Conservation (phyloP, 2,797 vertebrate species). For the Hephaestus fuliginosus region DNA sequence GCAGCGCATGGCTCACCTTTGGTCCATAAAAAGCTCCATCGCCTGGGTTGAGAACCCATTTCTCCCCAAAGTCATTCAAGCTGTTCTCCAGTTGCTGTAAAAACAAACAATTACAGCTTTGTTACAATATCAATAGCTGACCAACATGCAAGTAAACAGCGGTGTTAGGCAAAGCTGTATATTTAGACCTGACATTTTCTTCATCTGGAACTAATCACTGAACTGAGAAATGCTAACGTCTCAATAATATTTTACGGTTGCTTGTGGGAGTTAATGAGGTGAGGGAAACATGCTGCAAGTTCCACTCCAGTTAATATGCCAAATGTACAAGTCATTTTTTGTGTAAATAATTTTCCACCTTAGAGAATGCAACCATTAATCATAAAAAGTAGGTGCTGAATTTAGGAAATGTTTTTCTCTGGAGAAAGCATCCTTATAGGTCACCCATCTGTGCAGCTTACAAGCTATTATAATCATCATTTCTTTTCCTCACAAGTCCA, state of each 20-base stretch:
- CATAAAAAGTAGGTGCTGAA: slow-evolving; percentile 20
- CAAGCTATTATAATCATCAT: background rate
- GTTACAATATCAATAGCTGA: slow-evolving; percentile 33
- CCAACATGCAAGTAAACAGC: slow-evolving; percentile 44
- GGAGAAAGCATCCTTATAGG: slow-evolving; percentile 3
- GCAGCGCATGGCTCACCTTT: slow-evolving; percentile 87
- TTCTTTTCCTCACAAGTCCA: background rate
- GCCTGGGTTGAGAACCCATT: slow-evolving; percentile 96
- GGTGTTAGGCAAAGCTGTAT: slow-evolving; percentile 38
- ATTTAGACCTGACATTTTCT: slow-evolving; percentile 55
- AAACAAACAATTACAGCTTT: slow-evolving; percentile 50
- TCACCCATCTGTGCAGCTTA: slow-evolving; percentile 13
- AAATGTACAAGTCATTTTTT: slow-evolving; percentile 40
- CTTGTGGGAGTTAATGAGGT: slow-evolving; percentile 69
- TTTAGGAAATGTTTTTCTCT: slow-evolving; percentile 29
- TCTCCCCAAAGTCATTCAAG: slow-evolving; percentile 95
- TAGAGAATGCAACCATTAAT: slow-evolving; percentile 46
- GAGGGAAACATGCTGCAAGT: slow-evolving; percentile 41
- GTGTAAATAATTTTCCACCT: slow-evolving; percentile 41
- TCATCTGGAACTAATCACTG: slow-evolving; percentile 66
- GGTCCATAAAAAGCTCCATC: slow-evolving; percentile 99
- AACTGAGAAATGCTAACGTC: slow-evolving; percentile 67
- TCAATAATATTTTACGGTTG: slow-evolving; percentile 66
- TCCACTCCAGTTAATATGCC: slow-evolving; percentile 35
- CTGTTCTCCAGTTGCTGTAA: slow-evolving; percentile 98